Conservation (phyloP, 2,888 invertebrate genomes). For the Nomada fucata region DNA sequence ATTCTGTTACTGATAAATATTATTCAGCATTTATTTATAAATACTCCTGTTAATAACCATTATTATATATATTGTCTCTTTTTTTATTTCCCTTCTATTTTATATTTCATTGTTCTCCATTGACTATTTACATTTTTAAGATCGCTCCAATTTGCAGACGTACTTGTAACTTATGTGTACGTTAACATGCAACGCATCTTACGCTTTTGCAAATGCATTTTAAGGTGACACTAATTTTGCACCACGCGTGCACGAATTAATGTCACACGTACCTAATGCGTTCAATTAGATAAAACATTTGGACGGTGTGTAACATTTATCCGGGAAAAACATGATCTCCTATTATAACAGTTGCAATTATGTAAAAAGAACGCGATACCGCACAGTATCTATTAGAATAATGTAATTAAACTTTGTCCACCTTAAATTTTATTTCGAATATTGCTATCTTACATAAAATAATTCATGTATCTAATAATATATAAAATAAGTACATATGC, state of each 20-base stretch:
- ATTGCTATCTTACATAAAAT: background rate
- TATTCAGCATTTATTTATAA: conserved; percentile 75
- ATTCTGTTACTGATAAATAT: conserved; percentile 81
- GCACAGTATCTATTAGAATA: background rate
- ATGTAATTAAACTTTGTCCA: background rate
- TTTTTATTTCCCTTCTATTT: background rate
- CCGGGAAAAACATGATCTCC: conserved; percentile 8
- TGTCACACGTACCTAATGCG: conserved; percentile 48
- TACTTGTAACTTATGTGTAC: background rate
- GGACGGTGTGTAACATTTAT: conserved; percentile 23
- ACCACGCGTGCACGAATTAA: conserved; percentile 48
- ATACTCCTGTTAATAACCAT: background rate
- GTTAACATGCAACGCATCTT: conserved; percentile 2
- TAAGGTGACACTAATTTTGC: conserved; percentile 60
- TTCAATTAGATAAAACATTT: conserved; percentile 49
- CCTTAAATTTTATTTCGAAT: background rate
- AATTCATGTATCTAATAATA: background rate
- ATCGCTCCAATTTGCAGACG: background rate
- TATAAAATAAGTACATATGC: background rate
- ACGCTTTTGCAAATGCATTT: conserved; percentile 46
- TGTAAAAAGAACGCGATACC: background rate
- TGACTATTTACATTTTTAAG: background rate
- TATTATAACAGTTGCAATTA: background rate
- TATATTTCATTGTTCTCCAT: background rate
- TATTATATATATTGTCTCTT: background rate